Base-by-base conservation (phyloP, 2,888 invertebrate species). In the Patella caerulea region DNA sequence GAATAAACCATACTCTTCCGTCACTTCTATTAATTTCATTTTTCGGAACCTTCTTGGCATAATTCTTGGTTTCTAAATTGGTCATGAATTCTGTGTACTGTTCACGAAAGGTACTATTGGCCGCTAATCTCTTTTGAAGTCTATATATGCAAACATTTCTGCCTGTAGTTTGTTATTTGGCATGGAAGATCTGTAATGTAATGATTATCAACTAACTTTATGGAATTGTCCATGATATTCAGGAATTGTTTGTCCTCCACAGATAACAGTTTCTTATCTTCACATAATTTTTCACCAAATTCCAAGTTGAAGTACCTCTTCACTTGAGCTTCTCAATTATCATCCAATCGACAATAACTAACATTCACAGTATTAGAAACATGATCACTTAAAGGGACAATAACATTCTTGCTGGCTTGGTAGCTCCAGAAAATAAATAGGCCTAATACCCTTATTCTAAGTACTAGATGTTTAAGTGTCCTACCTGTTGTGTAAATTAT, bases 51-150 rank as follows among this genome's bases (percentile, higher is more conserved):
- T 65, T 59, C 54, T 79, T 78, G 11, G 79, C 76, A 71, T 79
- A 79, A 14, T 79, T 77, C 17, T 75, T 79, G 2, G 75, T 56
- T 2, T 78, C 19, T 11, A 81, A 52, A 11, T 72, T 71, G 11
- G 72, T 71, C 55, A 82, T 79, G 52, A 71, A 72, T 9, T 15
- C 34, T n/a, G 55, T 29, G 59, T 82, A 79, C 15, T 74, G 69
- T 4, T 29, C 19, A 9, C 1, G 17, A 2, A 56, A 3, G 2
- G 29, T 29, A 15, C 56, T 45, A 59, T 78, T 70, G 12, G 45
- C 34, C 19, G 34, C 65, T 45, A 72, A 19, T 69, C 65, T 75
- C 29, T 29, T n/a, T 71, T 59, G 9, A 14, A 78, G 65, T 52
- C 45, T n/a, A n/a, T 75, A 15, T 65, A 71, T 29, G 72, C 54